A percentile compares a stretch with the other conserved stretches of the same genome.
These are phyloP conservation scores for Matsumyia berberina DNA, from an alignment of 2,888 invertebrate genomes.

Conservation along the genomic window DNA sequence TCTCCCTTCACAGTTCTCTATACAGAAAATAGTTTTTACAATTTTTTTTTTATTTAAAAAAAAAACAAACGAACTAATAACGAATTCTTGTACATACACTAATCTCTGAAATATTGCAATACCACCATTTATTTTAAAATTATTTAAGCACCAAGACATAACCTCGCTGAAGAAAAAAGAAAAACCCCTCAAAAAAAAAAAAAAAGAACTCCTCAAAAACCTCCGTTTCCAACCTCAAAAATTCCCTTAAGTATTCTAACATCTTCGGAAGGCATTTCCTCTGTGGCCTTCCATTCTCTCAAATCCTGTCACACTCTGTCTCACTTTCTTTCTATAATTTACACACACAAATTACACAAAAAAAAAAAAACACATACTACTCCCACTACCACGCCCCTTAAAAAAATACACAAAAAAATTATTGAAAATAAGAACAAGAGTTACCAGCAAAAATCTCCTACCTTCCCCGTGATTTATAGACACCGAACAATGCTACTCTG, in stretches of 20 bases:
- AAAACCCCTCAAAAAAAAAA: slow-evolving; percentile 22
- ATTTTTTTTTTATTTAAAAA: slow-evolving; percentile 20
- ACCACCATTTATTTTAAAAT: slow-evolving; percentile 76
- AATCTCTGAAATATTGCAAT: slow-evolving; percentile 69
- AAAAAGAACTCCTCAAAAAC: slow-evolving; percentile 37
- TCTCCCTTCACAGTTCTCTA: slow-evolving; percentile 94
- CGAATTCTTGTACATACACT: slow-evolving; percentile 76
- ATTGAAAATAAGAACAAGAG: slow-evolving; percentile 71
- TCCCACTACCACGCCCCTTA: slow-evolving; percentile 58
- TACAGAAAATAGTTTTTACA: slow-evolving; percentile 78
- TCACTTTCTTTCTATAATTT: slow-evolving; percentile 44
- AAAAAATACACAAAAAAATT: slow-evolving; percentile 61
- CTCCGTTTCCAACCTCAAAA: slow-evolving; percentile 61
- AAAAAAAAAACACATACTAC: slow-evolving; percentile 46
- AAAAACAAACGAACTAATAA: slow-evolving; percentile 47
- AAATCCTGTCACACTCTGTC: slow-evolving; percentile 55
- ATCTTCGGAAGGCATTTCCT: slow-evolving; percentile 50
- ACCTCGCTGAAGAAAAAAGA: slow-evolving; percentile 54
- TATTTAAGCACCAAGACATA: slow-evolving; percentile 74
- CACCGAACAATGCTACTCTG: slow-evolving; percentile 94
- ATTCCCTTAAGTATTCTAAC: slow-evolving; percentile 45
- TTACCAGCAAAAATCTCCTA: slow-evolving; percentile 73
- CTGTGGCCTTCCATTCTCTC: slow-evolving; percentile 35
- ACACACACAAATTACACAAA: slow-evolving; percentile 57
- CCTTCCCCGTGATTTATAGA: slow-evolving; percentile 80